Evolutionary conservation across 2,113 vertebrate genomes (phyloP).

Genomic region (Ginglymostoma cirratum): DNA sequence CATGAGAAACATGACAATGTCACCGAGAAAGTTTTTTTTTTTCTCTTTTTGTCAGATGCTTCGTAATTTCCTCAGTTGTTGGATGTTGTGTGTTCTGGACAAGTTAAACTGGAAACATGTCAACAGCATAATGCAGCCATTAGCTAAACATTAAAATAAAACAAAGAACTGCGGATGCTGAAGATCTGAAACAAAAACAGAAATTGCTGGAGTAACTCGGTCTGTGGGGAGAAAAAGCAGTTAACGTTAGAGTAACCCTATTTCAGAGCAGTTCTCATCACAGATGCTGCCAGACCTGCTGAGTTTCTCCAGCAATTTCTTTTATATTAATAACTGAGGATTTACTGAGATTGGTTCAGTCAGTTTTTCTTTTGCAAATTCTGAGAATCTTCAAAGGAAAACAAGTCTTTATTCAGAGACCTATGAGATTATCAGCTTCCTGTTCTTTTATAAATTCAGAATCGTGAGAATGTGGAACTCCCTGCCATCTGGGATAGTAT

Average conservation of each 20-base stretch:
- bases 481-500: not conserved
- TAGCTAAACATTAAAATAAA: not conserved
- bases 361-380: not conserved
- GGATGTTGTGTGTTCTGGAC: not conserved
- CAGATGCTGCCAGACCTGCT: no score
- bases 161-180: no score
- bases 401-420: not conserved
- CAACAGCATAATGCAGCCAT: not conserved
- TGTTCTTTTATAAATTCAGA: not conserved
- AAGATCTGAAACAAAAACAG: no score
- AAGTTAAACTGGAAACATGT: not conserved
- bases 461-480: not conserved
- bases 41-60: not conserved
- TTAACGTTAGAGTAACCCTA: no score
- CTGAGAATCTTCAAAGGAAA: not conserved
- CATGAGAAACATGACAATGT: not conserved
- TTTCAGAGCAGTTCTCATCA: no score
- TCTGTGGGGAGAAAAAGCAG: no score
- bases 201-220: no score
- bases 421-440: not conserved
- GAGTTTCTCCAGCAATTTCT: no score
- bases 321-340: no score
- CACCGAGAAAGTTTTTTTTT: not conserved
- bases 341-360: not conserved
- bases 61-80: not conserved